A percentile compares a stretch with the other conserved stretches of the same genome.
Evolutionary conservation across 2,113 vertebrate species (phyloP).

Genomic region (Cathartes aura): DNA sequence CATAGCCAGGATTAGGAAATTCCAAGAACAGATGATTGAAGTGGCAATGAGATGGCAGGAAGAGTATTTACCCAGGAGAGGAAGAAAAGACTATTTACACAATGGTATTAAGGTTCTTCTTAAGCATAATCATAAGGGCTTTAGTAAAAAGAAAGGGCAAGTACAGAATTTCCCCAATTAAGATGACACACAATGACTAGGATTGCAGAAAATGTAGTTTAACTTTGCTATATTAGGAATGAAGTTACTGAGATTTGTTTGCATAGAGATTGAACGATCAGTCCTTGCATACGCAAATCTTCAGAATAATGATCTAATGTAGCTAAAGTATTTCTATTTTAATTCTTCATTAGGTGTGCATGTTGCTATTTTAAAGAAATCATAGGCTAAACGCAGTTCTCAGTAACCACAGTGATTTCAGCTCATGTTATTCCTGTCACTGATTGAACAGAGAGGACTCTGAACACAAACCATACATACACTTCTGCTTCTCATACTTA

Average conservation of each 20-base stretch:
- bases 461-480: neutral
- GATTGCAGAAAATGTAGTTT: neutral
- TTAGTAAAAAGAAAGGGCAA: neutral
- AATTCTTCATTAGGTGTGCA: neutral
- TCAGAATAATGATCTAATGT: neutral
- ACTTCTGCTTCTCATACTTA: neutral
- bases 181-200: neutral
- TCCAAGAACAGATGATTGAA: neutral
- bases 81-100: neutral
- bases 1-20: neutral
- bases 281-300: neutral
- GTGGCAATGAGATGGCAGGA: constrained; percentile 5
- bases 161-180: neutral
- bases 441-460: neutral
- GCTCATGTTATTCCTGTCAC: neutral
- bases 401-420: neutral
- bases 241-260: neutral
- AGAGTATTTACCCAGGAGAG: neutral
- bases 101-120: neutral
- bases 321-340: neutral
- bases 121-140: neutral
- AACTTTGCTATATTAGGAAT: neutral
- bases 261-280: neutral
- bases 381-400: neutral
- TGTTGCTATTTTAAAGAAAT: neutral